Conservation (phyloP, 2,797 vertebrate species). For the Mustela erminea region DNA sequence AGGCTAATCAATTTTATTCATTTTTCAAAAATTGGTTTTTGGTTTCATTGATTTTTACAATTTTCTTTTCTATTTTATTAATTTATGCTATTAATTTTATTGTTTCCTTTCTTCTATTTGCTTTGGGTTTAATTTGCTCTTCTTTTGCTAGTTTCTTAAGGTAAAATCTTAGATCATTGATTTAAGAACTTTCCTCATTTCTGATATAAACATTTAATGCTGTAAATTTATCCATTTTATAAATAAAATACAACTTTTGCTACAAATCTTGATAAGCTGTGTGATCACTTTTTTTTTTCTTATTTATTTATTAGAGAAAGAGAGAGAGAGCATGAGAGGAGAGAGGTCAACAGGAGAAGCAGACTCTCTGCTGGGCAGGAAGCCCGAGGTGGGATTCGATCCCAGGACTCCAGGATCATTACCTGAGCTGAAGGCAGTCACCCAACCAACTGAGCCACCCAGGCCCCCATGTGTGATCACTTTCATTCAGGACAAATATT, state of each 20-base stretch:
- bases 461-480: background rate
- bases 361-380: too few relatives aligned
- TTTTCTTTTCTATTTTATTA: background rate
- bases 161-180: background rate
- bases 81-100: background rate
- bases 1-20: background rate
- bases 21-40: slow-evolving; percentile 2
- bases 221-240: background rate
- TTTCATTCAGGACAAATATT: background rate
- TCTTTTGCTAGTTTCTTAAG: background rate
- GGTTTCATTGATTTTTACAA: background rate
- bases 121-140: background rate
- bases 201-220: background rate
- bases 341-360: too few relatives aligned
- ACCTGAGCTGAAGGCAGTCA: too few relatives aligned
- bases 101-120: background rate
- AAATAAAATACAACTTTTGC: background rate
- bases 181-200: background rate
- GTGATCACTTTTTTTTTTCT: background rate
- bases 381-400: too few relatives aligned
- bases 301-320: too few relatives aligned
- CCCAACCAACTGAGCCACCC: too few relatives aligned
- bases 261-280: background rate
- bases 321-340: too few relatives aligned
- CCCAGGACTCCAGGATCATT: too few relatives aligned